Evolutionary conservation across 2,888 invertebrate genomes (phyloP), one percentile per base, ranked within the genome.

Genomic region (Watsonalla binaria): DNA sequence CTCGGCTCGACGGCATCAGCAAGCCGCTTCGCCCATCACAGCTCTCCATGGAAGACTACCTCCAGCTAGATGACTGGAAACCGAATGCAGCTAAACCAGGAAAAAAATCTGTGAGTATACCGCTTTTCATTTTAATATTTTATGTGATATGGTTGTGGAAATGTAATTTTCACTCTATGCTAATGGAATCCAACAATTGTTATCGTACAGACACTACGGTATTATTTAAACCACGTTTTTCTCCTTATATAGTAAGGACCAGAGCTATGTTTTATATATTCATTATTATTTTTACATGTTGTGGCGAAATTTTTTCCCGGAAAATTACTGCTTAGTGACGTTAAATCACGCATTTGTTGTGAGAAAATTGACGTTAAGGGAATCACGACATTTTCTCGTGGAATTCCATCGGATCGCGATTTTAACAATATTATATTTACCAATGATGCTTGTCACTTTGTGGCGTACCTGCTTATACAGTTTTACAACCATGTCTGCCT

Each of bases 11-110:
- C 91, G 98, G 98, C 60, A 94, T 96, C 67, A 95, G 92, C 79
- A 95, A 94, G 79, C 94, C 95, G 51, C 92, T 94, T 58, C 93
- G 94, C 58, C 92, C 95, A 58, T 92, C 93, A 56, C 92, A 93
- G 56, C 92, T 93, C 72, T 96, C 97, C 56, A 95, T 99, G 94
- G 97, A 97, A 79, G 98, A 98, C 84, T 98, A 97, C 92, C 93
- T 99, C 60, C 97, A 97, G 86, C 93, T 78, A 90, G 96, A 96
- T 84, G 96, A 96, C 71, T 97, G 94, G 93, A 92, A 92, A 66
- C 92, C 93, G 54, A 90, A 88, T 63, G 82, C 80, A 50, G 87
- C 92, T 54, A 91, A 90, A 60, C 94, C 95, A 52, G 97, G 97
- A 63, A 96, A 97, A 89, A 98, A 98, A 90, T 92, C 96, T 90